Conservation (phyloP, 2,113 vertebrate genomes). For the Typhlomys cinereus region DNA sequence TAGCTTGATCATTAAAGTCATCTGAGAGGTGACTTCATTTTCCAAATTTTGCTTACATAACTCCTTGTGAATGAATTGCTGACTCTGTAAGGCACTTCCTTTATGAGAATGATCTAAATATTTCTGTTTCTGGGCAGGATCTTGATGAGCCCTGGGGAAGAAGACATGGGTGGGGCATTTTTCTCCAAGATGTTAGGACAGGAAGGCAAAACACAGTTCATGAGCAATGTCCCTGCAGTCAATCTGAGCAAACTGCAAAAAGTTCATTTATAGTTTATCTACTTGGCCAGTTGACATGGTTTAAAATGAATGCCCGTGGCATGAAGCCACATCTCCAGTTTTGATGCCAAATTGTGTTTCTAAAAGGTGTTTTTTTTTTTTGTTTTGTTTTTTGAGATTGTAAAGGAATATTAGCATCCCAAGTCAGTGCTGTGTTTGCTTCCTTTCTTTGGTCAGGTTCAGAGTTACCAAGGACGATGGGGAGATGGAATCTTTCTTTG, state of each 20-base stretch:
- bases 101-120: conserved; percentile 3
- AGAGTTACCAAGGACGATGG: neutral
- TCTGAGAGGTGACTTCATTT: neutral
- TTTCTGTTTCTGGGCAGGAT: conserved; percentile 11
- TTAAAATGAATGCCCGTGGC: neutral
- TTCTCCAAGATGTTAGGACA: neutral
- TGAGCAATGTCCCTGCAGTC: neutral
- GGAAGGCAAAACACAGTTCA: neutral
- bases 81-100: neutral
- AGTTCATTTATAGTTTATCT: neutral
- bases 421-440: neutral
- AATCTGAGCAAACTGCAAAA: neutral
- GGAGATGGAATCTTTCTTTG: neutral
- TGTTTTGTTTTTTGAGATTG: neutral
- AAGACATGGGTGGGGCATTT: neutral
- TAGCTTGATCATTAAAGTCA: neutral
- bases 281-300: neutral
- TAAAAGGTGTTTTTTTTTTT: too few relatives aligned
- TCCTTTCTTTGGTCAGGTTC: neutral
- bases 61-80: neutral
- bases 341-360: neutral
- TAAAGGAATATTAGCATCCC: neutral
- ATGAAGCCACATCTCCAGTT: neutral
- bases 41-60: conserved; percentile 12
- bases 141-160: neutral